Percentiles rank a stretch among this genome's conserved stretches.
phyloP scores from a whole-genome alignment of 2,113 vertebrate species.

The Ancistrus triradiatus region DNA sequence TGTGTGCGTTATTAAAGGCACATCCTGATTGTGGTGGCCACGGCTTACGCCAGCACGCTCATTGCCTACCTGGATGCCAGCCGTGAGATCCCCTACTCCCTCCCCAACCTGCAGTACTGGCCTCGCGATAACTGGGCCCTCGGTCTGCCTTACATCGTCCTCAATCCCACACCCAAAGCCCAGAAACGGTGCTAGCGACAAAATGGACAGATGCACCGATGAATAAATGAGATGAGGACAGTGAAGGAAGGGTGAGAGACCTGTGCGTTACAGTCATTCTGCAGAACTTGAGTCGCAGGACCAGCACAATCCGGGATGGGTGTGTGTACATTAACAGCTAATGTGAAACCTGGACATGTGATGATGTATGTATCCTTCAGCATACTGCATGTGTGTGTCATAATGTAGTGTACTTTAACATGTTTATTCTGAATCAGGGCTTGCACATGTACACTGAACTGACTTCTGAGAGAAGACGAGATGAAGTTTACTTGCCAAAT shows the following conservation, averaged over 20 bases:
- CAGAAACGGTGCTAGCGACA: slow-evolving; percentile 73
- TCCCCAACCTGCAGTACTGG: slow-evolving; percentile 83
- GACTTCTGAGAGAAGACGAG: background rate
- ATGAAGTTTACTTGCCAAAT: background rate
- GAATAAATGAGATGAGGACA: background rate
- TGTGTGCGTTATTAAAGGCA: slow-evolving; percentile 75
- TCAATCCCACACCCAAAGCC: slow-evolving; percentile 54
- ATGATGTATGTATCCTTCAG: no score
- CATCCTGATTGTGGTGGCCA: slow-evolving; percentile 81
- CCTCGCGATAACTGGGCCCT: slow-evolving; percentile 74
- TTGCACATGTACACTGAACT: slow-evolving; percentile 5
- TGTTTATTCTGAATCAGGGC: background rate
- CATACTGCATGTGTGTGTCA: background rate
- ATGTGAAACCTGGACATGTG: no score
- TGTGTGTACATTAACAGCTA: background rate
- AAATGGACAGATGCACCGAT: background rate
- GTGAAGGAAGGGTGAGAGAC: background rate
- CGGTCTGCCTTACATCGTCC: slow-evolving; percentile 78
- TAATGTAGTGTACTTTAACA: background rate
- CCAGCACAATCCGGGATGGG: background rate
- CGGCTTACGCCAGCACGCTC: slow-evolving; percentile 74
- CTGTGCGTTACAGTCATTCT: background rate
- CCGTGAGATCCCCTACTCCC: slow-evolving; percentile 74
- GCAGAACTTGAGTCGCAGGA: background rate
- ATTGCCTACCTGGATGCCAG: slow-evolving; percentile 76